Conservation (phyloP, 2,113 vertebrate genomes). For the Zosterops pallidus region DNA sequence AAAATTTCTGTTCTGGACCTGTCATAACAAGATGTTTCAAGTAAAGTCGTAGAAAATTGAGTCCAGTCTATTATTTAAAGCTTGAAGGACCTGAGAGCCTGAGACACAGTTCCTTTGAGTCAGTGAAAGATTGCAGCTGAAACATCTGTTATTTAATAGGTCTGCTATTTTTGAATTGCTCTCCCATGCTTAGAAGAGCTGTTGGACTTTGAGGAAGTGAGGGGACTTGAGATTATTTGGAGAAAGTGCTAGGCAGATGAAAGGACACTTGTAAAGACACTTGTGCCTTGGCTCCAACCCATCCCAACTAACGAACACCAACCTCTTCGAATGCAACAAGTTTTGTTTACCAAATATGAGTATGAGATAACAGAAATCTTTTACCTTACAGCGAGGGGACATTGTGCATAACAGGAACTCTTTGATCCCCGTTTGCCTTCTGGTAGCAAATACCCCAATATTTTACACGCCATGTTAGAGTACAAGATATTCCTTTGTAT, state of each 20-base stretch:
- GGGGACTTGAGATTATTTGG: neutral
- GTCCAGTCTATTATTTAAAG: neutral
- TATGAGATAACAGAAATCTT: neutral
- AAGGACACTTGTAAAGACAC: neutral
- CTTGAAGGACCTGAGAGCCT: neutral
- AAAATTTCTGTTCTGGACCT: neutral
- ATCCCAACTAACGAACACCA: neutral
- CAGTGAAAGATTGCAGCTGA: neutral
- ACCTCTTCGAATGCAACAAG: neutral
- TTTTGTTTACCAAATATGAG: neutral
- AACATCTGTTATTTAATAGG: neutral
- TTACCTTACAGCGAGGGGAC: rapidly evolving
- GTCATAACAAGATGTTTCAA: neutral
- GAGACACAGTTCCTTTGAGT: neutral
- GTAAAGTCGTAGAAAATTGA: neutral
- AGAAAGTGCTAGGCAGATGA: neutral
- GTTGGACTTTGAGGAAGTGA: neutral
- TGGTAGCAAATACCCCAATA: neutral
- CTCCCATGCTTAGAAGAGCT: neutral
- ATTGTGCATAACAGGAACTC: neutral
- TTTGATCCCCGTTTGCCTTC: neutral
- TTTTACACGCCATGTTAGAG: neutral
- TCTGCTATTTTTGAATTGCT: neutral
- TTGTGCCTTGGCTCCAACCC: neutral
- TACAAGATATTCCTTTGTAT: neutral